Base-by-base conservation (phyloP, 1,140 invertebrate genomes). In the Drosophila sechellia region DNA sequence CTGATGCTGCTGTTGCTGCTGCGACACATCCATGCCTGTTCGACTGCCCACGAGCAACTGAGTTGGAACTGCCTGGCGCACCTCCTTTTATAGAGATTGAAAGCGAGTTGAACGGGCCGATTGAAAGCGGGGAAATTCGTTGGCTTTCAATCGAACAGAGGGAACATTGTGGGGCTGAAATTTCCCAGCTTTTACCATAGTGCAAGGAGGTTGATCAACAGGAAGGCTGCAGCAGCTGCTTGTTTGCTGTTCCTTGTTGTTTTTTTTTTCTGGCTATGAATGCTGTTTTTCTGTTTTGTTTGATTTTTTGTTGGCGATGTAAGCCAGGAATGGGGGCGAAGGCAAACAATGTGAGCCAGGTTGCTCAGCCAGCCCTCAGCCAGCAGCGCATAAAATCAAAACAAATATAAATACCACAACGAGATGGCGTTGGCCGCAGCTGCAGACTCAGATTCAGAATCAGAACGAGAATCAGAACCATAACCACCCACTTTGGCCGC, bases 31-130 rank as follows among this genome's bases (percentile, higher is more conserved):
- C 66, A 55, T 68, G 49, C 53, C 57, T n/a, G 56, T 71, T 60
- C 25, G 81, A 74, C 56, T 90, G 66, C 77, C 77, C 70, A 53
- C 56, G 71, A 70, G 78, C 75, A 90, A 90, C 85, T 90, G 77
- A 64, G 54, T 74, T 6, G 37, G 56, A 37, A 25, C 22, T 66
- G 42, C 58, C 40, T 56, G 20, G 37, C 8, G 22, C 15, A 4
- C 54, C 54, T 20, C 39, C 68, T 76, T 27, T 87, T 87, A 86
- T 85, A 10, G 20, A 10, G 4, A 15, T 66, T 54, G 72, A 37
- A 46, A 4, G 15, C 6, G 40, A 43, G 46, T 77, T 78, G 43
- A 79, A 69, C 2, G 66, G 13, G 46, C 6, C 25, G 10, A 5
- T 40, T 15, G 58, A 54, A 49, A 37, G 43, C 55, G 17, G 45